phyloP scores from a whole-genome alignment of 2,113 vertebrate genomes.

The Equus quagga region DNA sequence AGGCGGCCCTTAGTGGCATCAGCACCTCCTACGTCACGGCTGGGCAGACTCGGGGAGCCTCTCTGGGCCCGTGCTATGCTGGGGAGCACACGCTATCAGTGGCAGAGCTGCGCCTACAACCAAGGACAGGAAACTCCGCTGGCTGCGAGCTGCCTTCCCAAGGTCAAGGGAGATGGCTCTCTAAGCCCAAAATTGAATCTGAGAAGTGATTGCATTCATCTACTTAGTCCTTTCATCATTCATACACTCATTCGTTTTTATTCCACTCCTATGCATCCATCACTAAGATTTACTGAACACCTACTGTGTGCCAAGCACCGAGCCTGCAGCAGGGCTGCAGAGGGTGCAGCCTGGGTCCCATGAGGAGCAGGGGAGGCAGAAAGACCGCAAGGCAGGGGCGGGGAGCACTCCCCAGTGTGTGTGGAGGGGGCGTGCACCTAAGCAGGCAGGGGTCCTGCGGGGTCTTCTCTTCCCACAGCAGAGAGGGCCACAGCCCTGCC shows the following conservation, averaged over 20 bases:
- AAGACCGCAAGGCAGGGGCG: neutral
- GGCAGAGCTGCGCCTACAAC: neutral
- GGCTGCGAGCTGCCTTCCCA: neutral
- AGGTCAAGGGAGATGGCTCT: neutral
- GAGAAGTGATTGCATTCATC: neutral
- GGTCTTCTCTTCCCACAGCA: accelerated
- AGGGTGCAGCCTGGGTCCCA: neutral
- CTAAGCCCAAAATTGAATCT: neutral
- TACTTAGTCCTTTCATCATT: neutral
- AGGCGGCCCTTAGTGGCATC: neutral
- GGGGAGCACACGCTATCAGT: neutral
- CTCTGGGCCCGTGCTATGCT: accelerated
- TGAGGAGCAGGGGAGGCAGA: neutral
- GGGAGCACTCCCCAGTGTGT: too few relatives aligned
- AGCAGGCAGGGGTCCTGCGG: neutral
- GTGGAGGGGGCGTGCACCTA: neutral
- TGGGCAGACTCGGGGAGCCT: neutral
- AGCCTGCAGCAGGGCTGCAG: neutral
- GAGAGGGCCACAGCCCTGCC: neutral
- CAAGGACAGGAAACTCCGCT: neutral
- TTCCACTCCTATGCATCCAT: too few relatives aligned
- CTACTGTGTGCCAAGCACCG: neutral
- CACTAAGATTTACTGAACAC: neutral
- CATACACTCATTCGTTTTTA: neutral
- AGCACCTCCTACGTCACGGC: neutral